Percentiles rank a stretch among this genome's conserved stretches.
Evolutionary conservation across 2,113 vertebrate species (phyloP).

Genomic region (Microcebus ravelobensis): DNA sequence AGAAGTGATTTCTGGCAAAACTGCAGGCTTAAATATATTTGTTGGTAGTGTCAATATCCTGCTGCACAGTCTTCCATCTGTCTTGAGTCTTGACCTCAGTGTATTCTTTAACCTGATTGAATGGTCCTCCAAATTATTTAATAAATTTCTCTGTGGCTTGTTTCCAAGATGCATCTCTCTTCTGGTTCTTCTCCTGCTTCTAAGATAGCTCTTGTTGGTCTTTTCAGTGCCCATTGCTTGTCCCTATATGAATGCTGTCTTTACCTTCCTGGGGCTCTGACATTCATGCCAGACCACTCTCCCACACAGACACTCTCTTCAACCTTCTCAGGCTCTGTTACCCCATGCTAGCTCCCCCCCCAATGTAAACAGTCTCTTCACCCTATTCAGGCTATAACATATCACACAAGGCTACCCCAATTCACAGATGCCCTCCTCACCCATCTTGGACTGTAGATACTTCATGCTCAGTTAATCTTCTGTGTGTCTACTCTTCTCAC

Average conservation of each 20-base stretch:
- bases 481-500: background rate
- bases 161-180: background rate
- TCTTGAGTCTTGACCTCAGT: background rate
- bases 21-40: background rate
- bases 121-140: background rate
- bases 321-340: background rate
- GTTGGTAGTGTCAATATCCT: background rate
- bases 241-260: background rate
- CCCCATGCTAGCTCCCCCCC: background rate
- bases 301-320: background rate
- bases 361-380: background rate
- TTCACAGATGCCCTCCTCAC: background rate
- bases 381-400: background rate
- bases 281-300: background rate
- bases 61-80: background rate
- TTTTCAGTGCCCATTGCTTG: background rate
- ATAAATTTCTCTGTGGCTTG: constrained; percentile 7
- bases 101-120: background rate
- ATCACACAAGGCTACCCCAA: background rate
- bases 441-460: background rate
- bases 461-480: background rate
- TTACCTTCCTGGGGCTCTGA: background rate
- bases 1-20: background rate
- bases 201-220: background rate
- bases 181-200: background rate